Evolutionary conservation across 2,888 invertebrate species (phyloP), one percentile per base, ranked within the genome.

Genomic region (Troides oblongomaculatus): DNA sequence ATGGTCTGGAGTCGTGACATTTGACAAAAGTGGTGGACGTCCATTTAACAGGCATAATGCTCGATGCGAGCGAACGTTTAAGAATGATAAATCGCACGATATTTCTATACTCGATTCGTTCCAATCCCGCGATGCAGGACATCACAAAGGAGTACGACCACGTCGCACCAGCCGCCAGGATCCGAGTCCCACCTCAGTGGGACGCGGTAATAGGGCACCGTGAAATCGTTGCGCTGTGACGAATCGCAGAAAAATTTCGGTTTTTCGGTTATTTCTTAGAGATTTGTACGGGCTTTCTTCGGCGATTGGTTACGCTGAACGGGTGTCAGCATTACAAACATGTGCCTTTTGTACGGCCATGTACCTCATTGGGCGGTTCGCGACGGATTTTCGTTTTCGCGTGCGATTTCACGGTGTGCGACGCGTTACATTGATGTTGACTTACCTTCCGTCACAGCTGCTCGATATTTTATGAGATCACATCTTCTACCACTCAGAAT

Each of bases 271-370:
- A 90, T 92, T 93, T 93, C 93, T 93, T 91, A 88, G 80, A 86
- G 89, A 93, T 93, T 93, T 92, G 88, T 88, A 93, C 91, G 92
- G 92, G 84, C 90, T 93, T 93, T 93, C 93, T 93, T 90, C 92
- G 84, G 74, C 77, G 81, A 93, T 93, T 93, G 82, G 92, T 80
- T 76, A 74, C 88, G 92, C 87, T 87, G 84, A 85, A 92, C 91
- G 91, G 90, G 86, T 90, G 91, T 92, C 87, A 90, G 90, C 73
- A 88, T 89, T 86, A 88, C 91, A 90, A 91, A 92, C 92, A 92
- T 87, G 90, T 90, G 91, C 79, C 83, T 78, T 86, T 92, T 91
- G 91, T 88, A 90, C 87, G 88, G 80, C 71, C 79, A 75, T 75
- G 80, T 76, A 76, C 74, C 75, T 80, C 79, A 86, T 90, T 87